Conservation (phyloP, 1,140 invertebrate species). For the Neodiprion virginianus region DNA sequence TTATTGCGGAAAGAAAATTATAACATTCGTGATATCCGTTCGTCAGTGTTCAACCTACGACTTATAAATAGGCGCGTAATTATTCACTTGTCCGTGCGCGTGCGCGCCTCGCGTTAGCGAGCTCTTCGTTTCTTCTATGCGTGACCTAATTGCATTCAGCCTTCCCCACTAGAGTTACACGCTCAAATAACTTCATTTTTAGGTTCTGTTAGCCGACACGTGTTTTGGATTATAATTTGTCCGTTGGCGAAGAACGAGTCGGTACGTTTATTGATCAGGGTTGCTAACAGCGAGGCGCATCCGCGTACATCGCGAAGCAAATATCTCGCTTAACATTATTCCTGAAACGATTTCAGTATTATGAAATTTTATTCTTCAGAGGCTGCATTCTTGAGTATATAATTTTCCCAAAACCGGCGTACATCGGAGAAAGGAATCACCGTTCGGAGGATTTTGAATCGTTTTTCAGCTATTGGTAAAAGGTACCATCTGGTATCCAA, state of each 20-base stretch:
- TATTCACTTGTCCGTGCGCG: not conserved
- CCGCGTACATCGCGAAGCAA: not conserved
- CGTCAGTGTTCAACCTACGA: not conserved
- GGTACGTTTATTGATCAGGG: not conserved
- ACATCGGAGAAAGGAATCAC: too few relatives aligned
- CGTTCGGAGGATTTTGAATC: too few relatives aligned
- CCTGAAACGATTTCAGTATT: too few relatives aligned
- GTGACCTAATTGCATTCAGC: slow-evolving; percentile 4
- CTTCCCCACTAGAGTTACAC: slow-evolving; percentile 3
- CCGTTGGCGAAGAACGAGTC: not conserved
- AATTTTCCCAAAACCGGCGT: too few relatives aligned
- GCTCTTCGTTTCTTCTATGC: not conserved
- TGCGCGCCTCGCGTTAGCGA: not conserved
- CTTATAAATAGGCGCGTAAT: slow-evolving; percentile 5
- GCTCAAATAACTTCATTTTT: slow-evolving; percentile 3
- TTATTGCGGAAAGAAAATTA: not conserved
- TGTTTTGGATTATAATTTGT: slow-evolving; percentile 1
- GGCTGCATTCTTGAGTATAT: too few relatives aligned
- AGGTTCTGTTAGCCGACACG: slow-evolving; percentile 1
- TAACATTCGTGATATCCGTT: not conserved
- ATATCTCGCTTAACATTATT: too few relatives aligned
- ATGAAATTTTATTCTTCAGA: too few relatives aligned
- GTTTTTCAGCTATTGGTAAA: too few relatives aligned
- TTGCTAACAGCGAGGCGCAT: not conserved
- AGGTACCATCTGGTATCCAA: too few relatives aligned